A percentile compares a stretch with the other conserved stretches of the same genome.
These are phyloP conservation scores for Galleria mellonella DNA, from an alignment of 1,140 invertebrate species.

Conservation along the genomic window DNA sequence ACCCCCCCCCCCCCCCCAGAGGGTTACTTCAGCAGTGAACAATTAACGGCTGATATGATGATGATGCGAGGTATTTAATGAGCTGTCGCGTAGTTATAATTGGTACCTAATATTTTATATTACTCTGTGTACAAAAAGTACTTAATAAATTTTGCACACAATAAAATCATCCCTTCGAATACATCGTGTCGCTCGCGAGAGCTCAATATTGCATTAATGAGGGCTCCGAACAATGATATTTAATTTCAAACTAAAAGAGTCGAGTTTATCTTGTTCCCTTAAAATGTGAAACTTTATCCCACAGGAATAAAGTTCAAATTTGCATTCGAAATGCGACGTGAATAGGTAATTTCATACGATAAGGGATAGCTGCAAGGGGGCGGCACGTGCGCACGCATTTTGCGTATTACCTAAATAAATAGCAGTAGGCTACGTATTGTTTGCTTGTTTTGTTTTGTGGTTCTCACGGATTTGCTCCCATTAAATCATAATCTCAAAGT, in stretches of 20 bases:
- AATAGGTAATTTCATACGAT: slow-evolving; percentile 22
- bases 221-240: slow-evolving; percentile 66
- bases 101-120: too few species aligned
- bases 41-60: too few species aligned
- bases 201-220: slow-evolving; percentile 71
- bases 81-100: too few species aligned
- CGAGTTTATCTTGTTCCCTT: slow-evolving; percentile 27
- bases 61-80: too few species aligned
- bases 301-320: slow-evolving; percentile 27
- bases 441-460: slow-evolving; percentile 34
- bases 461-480: slow-evolving; percentile 45
- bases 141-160: slow-evolving; percentile 63
- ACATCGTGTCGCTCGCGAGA: slow-evolving; percentile 28
- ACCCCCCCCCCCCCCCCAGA: too few species aligned
- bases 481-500: slow-evolving; percentile 2
- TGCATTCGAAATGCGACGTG: slow-evolving; percentile 6
- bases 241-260: slow-evolving; percentile 66
- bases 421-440: slow-evolving; percentile 26
- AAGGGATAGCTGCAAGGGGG: slow-evolving; percentile 44
- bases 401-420: slow-evolving; percentile 70
- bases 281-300: slow-evolving; percentile 14
- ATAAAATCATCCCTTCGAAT: slow-evolving; percentile 44
- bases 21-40: too few species aligned
- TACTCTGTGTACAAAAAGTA: slow-evolving; percentile 1
- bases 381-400: slow-evolving; percentile 64